Evolutionary conservation across 2,888 invertebrate genomes (phyloP).

Genomic region (Sturmia bella): DNA sequence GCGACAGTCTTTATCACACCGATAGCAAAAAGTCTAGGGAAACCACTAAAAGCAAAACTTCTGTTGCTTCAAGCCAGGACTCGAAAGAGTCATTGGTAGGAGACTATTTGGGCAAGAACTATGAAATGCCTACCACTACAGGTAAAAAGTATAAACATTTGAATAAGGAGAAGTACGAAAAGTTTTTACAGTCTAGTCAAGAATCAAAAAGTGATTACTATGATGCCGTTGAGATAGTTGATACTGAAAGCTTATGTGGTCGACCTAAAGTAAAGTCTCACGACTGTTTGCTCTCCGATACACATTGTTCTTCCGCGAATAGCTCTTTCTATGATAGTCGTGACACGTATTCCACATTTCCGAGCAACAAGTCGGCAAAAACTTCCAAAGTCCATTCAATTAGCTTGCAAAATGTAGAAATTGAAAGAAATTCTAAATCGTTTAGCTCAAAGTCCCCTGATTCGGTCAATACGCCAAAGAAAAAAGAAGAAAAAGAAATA

Average conservation of each 20-base stretch:
- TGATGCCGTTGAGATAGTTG: slow-evolving; percentile 83
- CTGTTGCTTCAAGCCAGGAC: slow-evolving; percentile 85
- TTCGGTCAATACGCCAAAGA: slow-evolving; percentile 76
- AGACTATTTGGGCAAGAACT: slow-evolving; percentile 82
- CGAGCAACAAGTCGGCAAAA: slow-evolving; percentile 84
- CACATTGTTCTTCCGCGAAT: slow-evolving; percentile 79
- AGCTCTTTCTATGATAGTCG: slow-evolving; percentile 84
- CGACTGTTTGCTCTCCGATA: slow-evolving; percentile 84
- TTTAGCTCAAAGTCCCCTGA: slow-evolving; percentile 80
- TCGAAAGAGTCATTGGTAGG: slow-evolving; percentile 85
- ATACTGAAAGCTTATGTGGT: slow-evolving; percentile 74
- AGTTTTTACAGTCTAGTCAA: slow-evolving; percentile 85
- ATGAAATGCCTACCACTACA: slow-evolving; percentile 82
- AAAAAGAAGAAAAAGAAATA: slow-evolving; percentile 78
- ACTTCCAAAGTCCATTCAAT: slow-evolving; percentile 86
- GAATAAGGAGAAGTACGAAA: slow-evolving; percentile 82
- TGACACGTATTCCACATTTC: slow-evolving; percentile 85
- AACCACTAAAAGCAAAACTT: slow-evolving; percentile 85
- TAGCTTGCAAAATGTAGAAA: slow-evolving; percentile 87
- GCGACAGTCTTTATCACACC: slow-evolving; percentile 86
- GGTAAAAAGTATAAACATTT: slow-evolving; percentile 81
- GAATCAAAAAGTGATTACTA: slow-evolving; percentile 88
- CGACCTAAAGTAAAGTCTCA: slow-evolving; percentile 84
- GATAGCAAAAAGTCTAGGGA: slow-evolving; percentile 86
- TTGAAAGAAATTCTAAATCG: slow-evolving; percentile 84